Evolutionary conservation across 2,797 vertebrate species (phyloP), one percentile per base, ranked within the genome.

Genomic region (Cuniculus paca): DNA sequence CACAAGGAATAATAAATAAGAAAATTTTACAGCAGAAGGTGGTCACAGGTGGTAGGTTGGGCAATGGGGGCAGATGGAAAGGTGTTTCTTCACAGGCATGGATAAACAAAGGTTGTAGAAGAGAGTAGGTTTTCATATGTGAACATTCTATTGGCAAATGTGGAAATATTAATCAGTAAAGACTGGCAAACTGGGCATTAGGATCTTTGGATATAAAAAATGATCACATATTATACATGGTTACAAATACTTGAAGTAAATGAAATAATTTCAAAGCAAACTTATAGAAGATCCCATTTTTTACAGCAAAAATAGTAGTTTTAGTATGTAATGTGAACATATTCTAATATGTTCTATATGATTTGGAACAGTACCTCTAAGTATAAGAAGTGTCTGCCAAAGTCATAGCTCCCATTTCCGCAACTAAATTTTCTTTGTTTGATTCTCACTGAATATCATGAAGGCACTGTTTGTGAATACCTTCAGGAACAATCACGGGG

Each of bases 201-300:
- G 54, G 31, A 81, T 52, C 58, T 65, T 22, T 72, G n/a, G 6
- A 31, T 42, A 83, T 11, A 74, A 85, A 81, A 91, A 83, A 60
- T 50, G 24, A 63, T 48, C 36, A 56, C 36, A 34, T 70, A 34
- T 14, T 70, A 19, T 60, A 75, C 81, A 65, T 81, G 8, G 50
- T 56, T 77, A 45, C 31, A 95, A 84, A 45, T 91, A 63, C 60
- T 63, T 81, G 12, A 52, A 63, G 8, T 52, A 89, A 89, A 91
- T 58, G 7, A 79, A 92, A 95, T 83, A 39, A 88, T 96, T 92
- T 83, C 54, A 88, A 87, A 86, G 45, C 45, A 88, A 82, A 88
- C 17, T 70, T 60, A 82, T 85, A 63, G 58, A 90, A 80, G 34
- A 60, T 81, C 10, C 5, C 34, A 13, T n/a, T 52, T 52, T 90